Conservation (phyloP, 2,113 vertebrate species). For the Aspiorhynchus laticeps region DNA sequence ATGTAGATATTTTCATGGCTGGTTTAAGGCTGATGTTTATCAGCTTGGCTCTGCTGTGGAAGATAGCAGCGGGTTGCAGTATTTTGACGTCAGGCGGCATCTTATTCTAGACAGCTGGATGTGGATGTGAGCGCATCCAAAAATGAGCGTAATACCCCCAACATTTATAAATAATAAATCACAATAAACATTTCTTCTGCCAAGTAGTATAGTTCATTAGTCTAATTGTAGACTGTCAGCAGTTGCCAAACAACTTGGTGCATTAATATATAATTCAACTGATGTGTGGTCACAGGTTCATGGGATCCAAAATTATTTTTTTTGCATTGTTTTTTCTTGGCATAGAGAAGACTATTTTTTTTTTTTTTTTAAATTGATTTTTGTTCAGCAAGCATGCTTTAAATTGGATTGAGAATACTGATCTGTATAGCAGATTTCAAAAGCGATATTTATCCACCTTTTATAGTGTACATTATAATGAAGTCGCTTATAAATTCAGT, state of each 20-base stretch:
- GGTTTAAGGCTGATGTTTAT: conserved; percentile 20
- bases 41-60: not conserved
- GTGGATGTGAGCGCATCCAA: not conserved
- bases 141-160: not conserved
- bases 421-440: too few relatives aligned
- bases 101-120: conserved; percentile 1
- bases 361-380: not conserved
- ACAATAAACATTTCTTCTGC: conserved; percentile 23
- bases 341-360: not conserved
- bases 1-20: not conserved
- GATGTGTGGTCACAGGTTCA: not conserved
- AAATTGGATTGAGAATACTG: too few relatives aligned
- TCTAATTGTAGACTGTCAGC: conserved; percentile 20
- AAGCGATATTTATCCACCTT: too few relatives aligned
- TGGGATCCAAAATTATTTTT: not conserved
- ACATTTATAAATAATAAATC: conserved; percentile 10
- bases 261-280: not conserved
- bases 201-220: conserved; percentile 5
- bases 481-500: too few relatives aligned
- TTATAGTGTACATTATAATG: too few relatives aligned
- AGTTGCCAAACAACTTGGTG: conserved; percentile 2
- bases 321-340: not conserved
- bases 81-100: not conserved
- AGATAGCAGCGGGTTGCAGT: not conserved
- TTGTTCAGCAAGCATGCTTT: not conserved